Base-by-base conservation (phyloP, 2,888 invertebrate species). In the Pocota personata region DNA sequence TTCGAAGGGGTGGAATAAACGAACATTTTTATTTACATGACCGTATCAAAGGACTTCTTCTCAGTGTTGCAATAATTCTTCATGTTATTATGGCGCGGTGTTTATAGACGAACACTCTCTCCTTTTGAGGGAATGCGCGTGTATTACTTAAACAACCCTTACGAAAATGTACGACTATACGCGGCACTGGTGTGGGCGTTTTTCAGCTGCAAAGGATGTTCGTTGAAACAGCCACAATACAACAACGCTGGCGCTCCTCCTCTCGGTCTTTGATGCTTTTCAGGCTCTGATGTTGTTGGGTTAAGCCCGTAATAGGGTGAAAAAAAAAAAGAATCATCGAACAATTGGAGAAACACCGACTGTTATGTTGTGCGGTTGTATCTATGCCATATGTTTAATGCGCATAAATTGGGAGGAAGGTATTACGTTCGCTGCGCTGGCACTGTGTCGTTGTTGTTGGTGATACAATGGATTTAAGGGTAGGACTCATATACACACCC, bases 351-450 rank as follows among this genome's bases (percentile, higher is more conserved):
- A 82, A 84, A 62, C 57, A 66, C 37, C 57, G 82, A 62, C 46
- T 21, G 76, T 67, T 80, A 76, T 75, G 73, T 24, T 84, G 73
- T 62, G 57, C 62, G 37, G 60, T 79, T 75, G 58, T 71, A 71
- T 76, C 75, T 48, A 71, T 82, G 76, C 37, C 82, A 72, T 82
- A 86, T 86, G 86, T 62, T 80, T 77, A 82, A 46, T 86, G 86
- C 86, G 86, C 86, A 86, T 82, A 86, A 86, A 82, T 86, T 72
- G 50, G 76, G 82, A 86, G 86, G 86, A 82, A 86, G 86, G 82
- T 82, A 86, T 86, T 86, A 82, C 86, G 82, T 77, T 77, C 24
- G 67, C 80, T 72, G 86, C 35, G 40, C 62, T 71, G 55, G 46
- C 48, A 43, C 30, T 12, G 43, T 40, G 52, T 14, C 5, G 12